Base-by-base conservation (phyloP, 2,113 vertebrate species). In the Todiramphus chloris region DNA sequence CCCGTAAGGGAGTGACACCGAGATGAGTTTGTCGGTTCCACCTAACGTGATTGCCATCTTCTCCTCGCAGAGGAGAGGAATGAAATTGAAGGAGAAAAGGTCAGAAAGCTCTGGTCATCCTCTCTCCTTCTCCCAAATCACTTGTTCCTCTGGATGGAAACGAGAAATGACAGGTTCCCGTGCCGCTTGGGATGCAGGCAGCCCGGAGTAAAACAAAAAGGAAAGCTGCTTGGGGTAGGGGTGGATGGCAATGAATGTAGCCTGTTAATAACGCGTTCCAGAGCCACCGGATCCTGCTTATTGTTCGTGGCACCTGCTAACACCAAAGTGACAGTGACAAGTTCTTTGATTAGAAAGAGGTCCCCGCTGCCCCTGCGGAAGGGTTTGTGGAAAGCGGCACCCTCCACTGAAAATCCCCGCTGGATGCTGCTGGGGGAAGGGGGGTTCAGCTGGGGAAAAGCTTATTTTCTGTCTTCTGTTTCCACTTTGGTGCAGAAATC, bases 61-160 rank as follows among this genome's bases (percentile, higher is more conserved):
- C 94, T 90, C 94, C 93, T 89, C 30, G 62, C 93, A 33, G 94
- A 81, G 96, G 82, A 74, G 92, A 85, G 97, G 93, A 98, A 94
- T 92, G 97, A 98, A 98, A 99, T 98, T 91, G 98, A 97, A 98
- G 98, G 96, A 98, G 99, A 98, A 98, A 98, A 99, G 98, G 98
- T 99, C 98, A 98, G 98, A 50, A 97, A 98, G 97, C 95, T 97
- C 93, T 98, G 98, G 98, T 97, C 98, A 98, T 98, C 97, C 97
- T 97, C 96, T 96, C 92, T 97, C 95, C 82, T 97, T 97, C 97
- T 97, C 98, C 97, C 96, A 97, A 97, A 97, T 97, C 91, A 85
- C 98, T 98, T 87, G 95, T 97, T 95, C 91, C 96, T 76, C 82
- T 11, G 83, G 98, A 98, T 96, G 97, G 96, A 98, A 98, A 98